Base-by-base conservation (phyloP, 2,888 invertebrate genomes). In the Villa cingulata region DNA sequence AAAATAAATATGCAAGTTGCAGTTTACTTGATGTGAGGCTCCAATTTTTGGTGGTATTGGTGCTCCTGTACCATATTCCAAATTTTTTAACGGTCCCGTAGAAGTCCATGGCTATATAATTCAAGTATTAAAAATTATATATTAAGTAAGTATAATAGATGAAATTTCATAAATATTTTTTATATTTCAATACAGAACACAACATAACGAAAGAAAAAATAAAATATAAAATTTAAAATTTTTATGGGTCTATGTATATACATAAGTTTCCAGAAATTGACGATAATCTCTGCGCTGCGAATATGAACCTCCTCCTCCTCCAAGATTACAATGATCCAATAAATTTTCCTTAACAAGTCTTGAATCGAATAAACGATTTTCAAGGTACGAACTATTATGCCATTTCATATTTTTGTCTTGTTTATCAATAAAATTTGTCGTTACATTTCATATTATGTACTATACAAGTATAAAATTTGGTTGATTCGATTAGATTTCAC, bases 61-160 rank as follows among this genome's bases (percentile, higher is more conserved):
- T 18, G 81, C 74, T 1, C 78, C 75, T 1, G 77, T 73, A 20
- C 76, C 73, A n/a, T 77, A 76, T 56, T 83, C 82, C 72, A 83
- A 78, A 55, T 75, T 76, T 17, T 78, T 75, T 49, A 73, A 72
- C 12, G 76, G 74, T n/a, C 41, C 72, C 50, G 76, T 75, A 23
- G 77, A 74, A 58, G 75, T 79, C 82, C 83, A 82, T 74, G 85
- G 81, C 74, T 86, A 84, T 53, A 86, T 23, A 23, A 23, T 23
- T 23, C 7, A 23, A 23, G 7, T 7, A 23, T 23, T 6, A 23
- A 23, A 23, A 6, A 23, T 23, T n/a, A n/a, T n/a, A n/a, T n/a
- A n/a, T n/a, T n/a, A n/a, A n/a, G n/a, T n/a, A n/a, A n/a, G n/a
- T n/a, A n/a, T n/a, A n/a, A 23, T 23, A 23, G 5, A 23, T 23